Base-by-base conservation (phyloP, 2,797 vertebrate species). In the Craterocephalus amniculus region DNA sequence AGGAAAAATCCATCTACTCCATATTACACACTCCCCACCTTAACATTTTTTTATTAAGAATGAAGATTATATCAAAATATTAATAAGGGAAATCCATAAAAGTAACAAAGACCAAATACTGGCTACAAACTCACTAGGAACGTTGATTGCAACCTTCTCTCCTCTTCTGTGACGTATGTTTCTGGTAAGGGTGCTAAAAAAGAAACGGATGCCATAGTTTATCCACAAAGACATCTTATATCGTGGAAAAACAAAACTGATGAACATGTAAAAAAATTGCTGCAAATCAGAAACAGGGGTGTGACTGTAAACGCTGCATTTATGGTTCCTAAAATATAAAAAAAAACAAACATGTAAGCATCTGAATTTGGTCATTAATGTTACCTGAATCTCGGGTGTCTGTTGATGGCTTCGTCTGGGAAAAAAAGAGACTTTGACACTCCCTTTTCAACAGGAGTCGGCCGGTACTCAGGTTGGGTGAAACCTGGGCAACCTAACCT, bases 371-470 rank as follows among this genome's bases (percentile, higher is more conserved):
- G 2, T n/a, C 8, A 61, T 6, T 38, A 69, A 40, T 52, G n/a
- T 20, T 27, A 99, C 98, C 97, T 95, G 91, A 99, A 99, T 80
- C 98, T 95, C 1, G 98, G 98, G 84, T 99, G 98, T 68, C 90
- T 94, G 92, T 96, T 97, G 86, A 99, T 99, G 57, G 96, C 97
- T 94, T 99, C 95, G 67, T 99, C 98, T 4, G 97, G 97, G 84
- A 99, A 98, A 91, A 99, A 99, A 61, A 99, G 94, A 0, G 98
- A 99, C 86, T 96, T 99, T 18, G 97, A 98, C 68, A 93, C 97
- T 74, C 97, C 96, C 80, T 86, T 94, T 88, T 99, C 97, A 24
- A 97, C 91, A 0, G 97, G 96, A 0, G 91, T 97, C 16, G 98
- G 97, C 27, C 78, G 92, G 83, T 75, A 87, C 70, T 97, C 96